These are phyloP conservation scores for Papio anubis DNA, from an alignment of 2,113 vertebrate species.

Conservation along the genomic window DNA sequence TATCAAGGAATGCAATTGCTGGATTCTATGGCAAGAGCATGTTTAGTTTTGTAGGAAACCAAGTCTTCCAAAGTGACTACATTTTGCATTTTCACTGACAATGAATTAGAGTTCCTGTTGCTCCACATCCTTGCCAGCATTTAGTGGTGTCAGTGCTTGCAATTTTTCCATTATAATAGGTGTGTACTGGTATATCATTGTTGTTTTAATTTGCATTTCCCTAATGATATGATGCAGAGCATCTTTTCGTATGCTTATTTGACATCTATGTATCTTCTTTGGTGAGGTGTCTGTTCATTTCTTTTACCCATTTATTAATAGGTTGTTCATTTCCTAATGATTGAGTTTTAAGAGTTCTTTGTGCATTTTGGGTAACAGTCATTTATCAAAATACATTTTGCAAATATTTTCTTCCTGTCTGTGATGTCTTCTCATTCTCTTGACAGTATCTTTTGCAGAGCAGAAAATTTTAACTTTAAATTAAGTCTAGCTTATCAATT, in stretches of 20 bases:
- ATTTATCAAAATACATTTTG: neutral
- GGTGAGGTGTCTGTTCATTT: neutral
- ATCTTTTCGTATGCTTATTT: neutral
- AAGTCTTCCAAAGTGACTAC: neutral
- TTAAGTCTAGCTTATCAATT: neutral
- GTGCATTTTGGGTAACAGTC: neutral
- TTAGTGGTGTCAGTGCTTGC: neutral
- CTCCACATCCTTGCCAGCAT: neutral
- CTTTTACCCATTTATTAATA: neutral
- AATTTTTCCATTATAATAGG: neutral
- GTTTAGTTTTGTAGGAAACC: neutral
- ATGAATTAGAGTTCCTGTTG: neutral
- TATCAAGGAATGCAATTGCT: neutral
- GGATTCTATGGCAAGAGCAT: neutral
- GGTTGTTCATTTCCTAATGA: neutral
- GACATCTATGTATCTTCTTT: neutral
- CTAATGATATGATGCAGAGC: neutral
- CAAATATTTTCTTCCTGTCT: neutral
- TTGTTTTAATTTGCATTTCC: neutral
- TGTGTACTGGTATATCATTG: neutral
- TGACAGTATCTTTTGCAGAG: neutral
- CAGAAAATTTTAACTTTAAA: neutral
- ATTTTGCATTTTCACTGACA: neutral
- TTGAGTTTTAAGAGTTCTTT: conserved; percentile 41
- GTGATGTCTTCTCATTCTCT: neutral